phyloP scores from a whole-genome alignment of 2,797 vertebrate species.

The Melanogrammus aeglefinus region DNA sequence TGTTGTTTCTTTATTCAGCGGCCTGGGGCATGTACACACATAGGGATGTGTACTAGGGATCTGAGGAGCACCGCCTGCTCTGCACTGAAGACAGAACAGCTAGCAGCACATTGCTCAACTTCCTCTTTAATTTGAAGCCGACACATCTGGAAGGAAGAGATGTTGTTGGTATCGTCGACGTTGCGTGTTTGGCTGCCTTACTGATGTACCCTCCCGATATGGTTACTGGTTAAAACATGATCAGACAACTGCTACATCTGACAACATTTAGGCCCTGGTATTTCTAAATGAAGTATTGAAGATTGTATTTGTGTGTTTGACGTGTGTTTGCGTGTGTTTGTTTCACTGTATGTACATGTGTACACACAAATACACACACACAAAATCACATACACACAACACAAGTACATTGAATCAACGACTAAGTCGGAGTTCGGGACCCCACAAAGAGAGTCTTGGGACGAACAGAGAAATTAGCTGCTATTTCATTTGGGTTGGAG shows the following conservation, averaged over 20 bases:
- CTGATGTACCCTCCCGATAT: too few species aligned
- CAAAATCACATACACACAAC: background rate
- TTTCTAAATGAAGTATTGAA: background rate
- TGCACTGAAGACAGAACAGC: background rate
- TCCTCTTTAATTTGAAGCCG: constrained; percentile 1
- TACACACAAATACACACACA: background rate
- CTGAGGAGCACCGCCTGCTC: background rate
- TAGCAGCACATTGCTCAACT: background rate
- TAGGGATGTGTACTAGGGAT: background rate
- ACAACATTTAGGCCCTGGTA: background rate
- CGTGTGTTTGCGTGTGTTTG: background rate
- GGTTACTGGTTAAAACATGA: background rate
- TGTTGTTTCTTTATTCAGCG: background rate
- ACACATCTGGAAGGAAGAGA: constrained; percentile 3
- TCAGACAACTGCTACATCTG: background rate
- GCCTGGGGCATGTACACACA: background rate
- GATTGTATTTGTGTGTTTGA: background rate
- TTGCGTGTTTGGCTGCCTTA: too few species aligned
- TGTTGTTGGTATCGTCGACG: background rate
- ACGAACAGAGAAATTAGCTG: constrained; percentile 23
- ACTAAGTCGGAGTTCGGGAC: constrained; percentile 14
- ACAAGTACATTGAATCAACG: background rate
- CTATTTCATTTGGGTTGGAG: constrained; percentile 49
- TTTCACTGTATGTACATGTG: background rate
- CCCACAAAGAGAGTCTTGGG: constrained; percentile 36